Conservation (phyloP, 2,888 invertebrate species). For the Hirudinaria manillensis region DNA sequence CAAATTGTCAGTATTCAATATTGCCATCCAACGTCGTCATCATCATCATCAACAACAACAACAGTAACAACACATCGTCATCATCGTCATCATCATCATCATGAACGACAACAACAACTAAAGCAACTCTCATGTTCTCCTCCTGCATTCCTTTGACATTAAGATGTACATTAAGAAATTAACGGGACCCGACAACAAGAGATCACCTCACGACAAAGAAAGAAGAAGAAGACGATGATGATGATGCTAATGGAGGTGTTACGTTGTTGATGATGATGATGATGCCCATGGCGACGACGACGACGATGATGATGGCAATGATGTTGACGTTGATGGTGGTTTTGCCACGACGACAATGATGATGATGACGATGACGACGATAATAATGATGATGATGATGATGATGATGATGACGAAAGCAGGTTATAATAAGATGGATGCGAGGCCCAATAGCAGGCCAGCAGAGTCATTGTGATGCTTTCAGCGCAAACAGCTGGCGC, state of each 20-base stretch:
- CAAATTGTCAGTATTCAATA: background rate
- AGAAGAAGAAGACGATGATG: too few species aligned
- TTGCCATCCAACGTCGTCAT: slow-evolving; percentile 17
- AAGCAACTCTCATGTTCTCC: background rate
- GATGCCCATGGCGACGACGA: slow-evolving; percentile 17
- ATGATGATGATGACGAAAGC: slow-evolving; percentile 12
- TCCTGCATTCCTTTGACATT: background rate
- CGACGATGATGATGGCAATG: slow-evolving; percentile 25
- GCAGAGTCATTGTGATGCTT: too few species aligned
- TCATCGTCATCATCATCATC: background rate
- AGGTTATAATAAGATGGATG: background rate
- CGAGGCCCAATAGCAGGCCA: too few species aligned
- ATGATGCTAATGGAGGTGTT: background rate
- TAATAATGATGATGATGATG: slow-evolving; percentile 28
- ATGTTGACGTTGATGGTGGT: slow-evolving; percentile 23
- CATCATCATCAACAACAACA: slow-evolving; percentile 5
- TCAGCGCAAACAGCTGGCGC: too few species aligned
- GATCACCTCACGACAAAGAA: background rate
- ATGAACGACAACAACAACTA: slow-evolving; percentile 13
- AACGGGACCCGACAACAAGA: background rate
- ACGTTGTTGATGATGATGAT: background rate
- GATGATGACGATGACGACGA: slow-evolving; percentile 18
- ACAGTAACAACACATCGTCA: background rate
- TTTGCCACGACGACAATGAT: slow-evolving; percentile 15
- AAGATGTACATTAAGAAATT: background rate